Conservation (phyloP, 30 jellyfish, hydroid and myxozoan species). For the Sanderia malayensis region DNA sequence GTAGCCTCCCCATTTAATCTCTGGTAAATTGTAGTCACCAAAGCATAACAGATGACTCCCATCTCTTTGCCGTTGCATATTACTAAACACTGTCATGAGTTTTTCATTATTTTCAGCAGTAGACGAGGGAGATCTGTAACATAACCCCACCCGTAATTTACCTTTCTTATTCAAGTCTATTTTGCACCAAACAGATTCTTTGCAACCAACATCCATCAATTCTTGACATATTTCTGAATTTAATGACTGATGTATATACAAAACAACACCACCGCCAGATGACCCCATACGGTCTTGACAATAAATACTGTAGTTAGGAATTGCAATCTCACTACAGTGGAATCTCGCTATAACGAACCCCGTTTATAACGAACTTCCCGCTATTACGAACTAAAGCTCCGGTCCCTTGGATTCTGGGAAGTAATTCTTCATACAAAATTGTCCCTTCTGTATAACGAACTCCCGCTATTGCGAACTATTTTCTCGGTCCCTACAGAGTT, state of each 20-base stretch:
- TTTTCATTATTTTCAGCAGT: neutral
- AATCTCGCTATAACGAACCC: too few relatives aligned
- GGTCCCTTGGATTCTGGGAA: too few relatives aligned
- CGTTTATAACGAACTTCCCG: too few relatives aligned
- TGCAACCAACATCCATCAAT: neutral
- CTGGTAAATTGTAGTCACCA: neutral
- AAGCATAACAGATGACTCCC: neutral
- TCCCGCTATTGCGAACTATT: too few relatives aligned
- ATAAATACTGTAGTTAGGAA: neutral
- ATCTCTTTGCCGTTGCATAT: neutral
- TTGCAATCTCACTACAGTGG: too few relatives aligned
- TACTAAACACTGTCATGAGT: conserved; percentile 1
- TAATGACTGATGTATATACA: neutral
- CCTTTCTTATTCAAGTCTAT: neutral
- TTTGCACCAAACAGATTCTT: conserved; percentile 1
- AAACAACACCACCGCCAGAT: neutral
- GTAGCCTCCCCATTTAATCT: neutral
- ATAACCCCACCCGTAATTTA: neutral
- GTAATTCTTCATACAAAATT: too few relatives aligned
- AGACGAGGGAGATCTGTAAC: neutral
- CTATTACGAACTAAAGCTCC: too few relatives aligned
- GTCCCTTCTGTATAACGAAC: too few relatives aligned
- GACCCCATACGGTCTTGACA: conserved; percentile 2
- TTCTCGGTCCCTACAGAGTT: too few relatives aligned
- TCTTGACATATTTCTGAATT: neutral